Percentiles rank a stretch among this genome's conserved stretches.
Conservation (phyloP, 2,113 vertebrate genomes). For the Odontophorus gujanensis region DNA sequence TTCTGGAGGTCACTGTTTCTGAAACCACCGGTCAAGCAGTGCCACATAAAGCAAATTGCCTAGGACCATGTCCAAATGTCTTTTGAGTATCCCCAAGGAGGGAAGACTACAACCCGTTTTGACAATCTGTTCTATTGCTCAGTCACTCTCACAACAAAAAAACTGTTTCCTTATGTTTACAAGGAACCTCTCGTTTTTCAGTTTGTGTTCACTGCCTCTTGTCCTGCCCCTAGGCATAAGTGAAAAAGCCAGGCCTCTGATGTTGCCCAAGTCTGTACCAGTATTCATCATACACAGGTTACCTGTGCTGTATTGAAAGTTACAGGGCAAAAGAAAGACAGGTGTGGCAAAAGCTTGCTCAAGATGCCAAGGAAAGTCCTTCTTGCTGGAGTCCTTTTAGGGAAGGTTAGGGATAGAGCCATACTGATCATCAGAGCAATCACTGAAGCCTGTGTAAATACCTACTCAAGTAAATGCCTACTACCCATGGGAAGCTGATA, state of each 20-base stretch:
- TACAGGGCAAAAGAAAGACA: not conserved
- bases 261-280: constrained; percentile 92
- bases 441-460: not conserved
- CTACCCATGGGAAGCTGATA: not conserved
- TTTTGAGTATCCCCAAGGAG: not conserved
- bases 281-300: constrained; percentile 95
- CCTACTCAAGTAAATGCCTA: not conserved
- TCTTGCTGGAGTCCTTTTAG: not conserved
- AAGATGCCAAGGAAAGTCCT: not conserved
- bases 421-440: not conserved
- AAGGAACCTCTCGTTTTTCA: not conserved
- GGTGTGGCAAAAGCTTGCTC: not conserved
- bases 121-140: not conserved
- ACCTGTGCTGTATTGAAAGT: constrained; percentile 53
- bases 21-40: not conserved
- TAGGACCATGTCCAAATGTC: not conserved
- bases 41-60: not conserved
- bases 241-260: constrained; percentile 47
- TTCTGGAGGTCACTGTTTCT: not conserved
- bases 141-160: not conserved
- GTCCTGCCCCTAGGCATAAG: not conserved
- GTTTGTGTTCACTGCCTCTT: not conserved
- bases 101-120: not conserved
- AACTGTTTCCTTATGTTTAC: not conserved
- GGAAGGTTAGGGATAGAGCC: not conserved